Conservation (phyloP, 2,797 vertebrate genomes). For the Microctenopoma lineatum region DNA sequence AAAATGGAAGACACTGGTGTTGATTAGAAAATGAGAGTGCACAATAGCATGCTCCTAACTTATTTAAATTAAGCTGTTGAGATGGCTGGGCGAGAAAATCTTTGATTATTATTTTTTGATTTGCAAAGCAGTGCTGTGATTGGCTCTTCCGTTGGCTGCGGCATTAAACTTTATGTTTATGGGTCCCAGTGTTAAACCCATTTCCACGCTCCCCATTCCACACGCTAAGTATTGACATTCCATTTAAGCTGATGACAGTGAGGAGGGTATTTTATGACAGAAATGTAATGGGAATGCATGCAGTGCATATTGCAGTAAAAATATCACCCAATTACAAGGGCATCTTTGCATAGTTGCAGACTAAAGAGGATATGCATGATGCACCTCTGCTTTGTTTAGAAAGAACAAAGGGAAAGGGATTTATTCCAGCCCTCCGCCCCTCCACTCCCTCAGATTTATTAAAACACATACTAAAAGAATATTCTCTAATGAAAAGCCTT, state of each 20-base stretch:
- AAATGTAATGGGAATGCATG: constrained; percentile 72
- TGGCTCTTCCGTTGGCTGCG: constrained; percentile 67
- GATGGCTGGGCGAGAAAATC: constrained; percentile 65
- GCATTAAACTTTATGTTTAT: constrained; percentile 81
- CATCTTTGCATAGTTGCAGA: constrained; percentile 70
- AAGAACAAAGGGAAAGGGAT: constrained; percentile 71
- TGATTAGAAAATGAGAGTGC: constrained; percentile 58
- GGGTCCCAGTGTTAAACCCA: constrained; percentile 77
- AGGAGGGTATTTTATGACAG: constrained; percentile 73
- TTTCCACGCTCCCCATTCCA: constrained; percentile 78
- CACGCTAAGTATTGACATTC: constrained; percentile 78
- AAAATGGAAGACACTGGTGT: constrained; percentile 45
- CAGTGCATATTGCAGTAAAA: constrained; percentile 62
- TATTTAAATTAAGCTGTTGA: constrained; percentile 75
- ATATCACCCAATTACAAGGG: constrained; percentile 77
- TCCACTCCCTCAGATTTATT: constrained; percentile 45
- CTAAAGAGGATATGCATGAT: constrained; percentile 69
- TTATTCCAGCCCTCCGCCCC: constrained; percentile 51
- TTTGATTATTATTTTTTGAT: constrained; percentile 78
- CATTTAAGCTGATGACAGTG: constrained; percentile 76
- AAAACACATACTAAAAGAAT: constrained; percentile 61
- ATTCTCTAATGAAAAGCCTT: constrained; percentile 57
- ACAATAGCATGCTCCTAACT: constrained; percentile 58
- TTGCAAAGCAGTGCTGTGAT: constrained; percentile 67
- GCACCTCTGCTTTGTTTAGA: constrained; percentile 71